Base-by-base conservation (phyloP, 1,140 invertebrate species). In the Agraylea sexmaculata region DNA sequence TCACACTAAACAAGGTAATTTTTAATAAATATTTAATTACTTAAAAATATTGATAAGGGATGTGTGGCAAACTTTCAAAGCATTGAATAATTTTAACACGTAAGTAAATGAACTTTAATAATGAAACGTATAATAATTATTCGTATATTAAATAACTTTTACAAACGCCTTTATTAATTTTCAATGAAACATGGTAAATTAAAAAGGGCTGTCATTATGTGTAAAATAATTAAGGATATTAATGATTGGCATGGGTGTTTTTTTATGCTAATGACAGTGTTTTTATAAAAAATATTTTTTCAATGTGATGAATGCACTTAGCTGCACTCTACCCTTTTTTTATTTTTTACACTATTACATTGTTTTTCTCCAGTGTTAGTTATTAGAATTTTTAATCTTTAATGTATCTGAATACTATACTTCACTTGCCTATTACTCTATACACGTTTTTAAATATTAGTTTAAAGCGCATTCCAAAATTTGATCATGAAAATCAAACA, bases 1-100 rank as follows among this genome's bases (percentile, higher is more conserved):
- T 29, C 63, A 64, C 42, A 39, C 54, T 27, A 61, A 49, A 16
- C 47, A 46, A 30, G 47, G n/a, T n/a, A n/a, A n/a, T n/a, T n/a
- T n/a, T n/a, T n/a, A n/a, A n/a, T n/a, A n/a, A n/a, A n/a, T n/a
- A n/a, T n/a, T n/a, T n/a, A n/a, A n/a, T n/a, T n/a, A n/a, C n/a
- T n/a, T n/a, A n/a, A n/a, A n/a, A n/a, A n/a, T n/a, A n/a, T n/a
- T n/a, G n/a, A n/a, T n/a, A n/a, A n/a, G n/a, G n/a, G n/a, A n/a
- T n/a, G n/a, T n/a, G n/a, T n/a, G n/a, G n/a, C n/a, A n/a, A n/a
- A n/a, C n/a, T n/a, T n/a, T n/a, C n/a, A n/a, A n/a, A n/a, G n/a
- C n/a, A n/a, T n/a, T n/a, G n/a, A n/a, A n/a, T n/a, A n/a, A n/a
- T n/a, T n/a, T n/a, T n/a, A n/a, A n/a, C n/a, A n/a, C n/a, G n/a